Conservation (phyloP, 2,797 vertebrate species). For the Mormyrops attenuatus region DNA sequence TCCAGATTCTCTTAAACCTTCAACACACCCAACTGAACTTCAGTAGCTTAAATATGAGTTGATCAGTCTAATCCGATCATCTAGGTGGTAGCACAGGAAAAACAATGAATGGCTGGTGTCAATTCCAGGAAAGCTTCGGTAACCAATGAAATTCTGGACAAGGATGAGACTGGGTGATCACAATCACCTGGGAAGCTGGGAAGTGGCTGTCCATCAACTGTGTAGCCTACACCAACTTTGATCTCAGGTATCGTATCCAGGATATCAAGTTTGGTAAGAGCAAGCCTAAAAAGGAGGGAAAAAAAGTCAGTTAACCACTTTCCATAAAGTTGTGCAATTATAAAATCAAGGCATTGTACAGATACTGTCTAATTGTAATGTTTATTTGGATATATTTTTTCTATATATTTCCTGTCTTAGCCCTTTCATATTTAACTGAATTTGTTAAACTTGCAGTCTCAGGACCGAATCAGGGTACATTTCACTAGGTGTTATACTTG, state of each 20-base stretch:
- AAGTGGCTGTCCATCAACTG: conserved; percentile 58
- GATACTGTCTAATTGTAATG: not conserved
- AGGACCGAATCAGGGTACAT: not conserved
- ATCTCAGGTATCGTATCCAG: conserved; percentile 69
- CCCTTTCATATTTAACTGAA: not conserved
- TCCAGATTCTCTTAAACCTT: not conserved
- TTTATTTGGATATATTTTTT: not conserved
- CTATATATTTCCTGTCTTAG: not conserved
- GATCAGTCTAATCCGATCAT: not conserved
- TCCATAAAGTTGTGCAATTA: not conserved
- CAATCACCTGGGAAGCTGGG: conserved; percentile 67
- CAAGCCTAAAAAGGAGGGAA: conserved; percentile 53
- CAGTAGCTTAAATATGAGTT: not conserved
- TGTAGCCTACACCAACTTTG: conserved; percentile 69
- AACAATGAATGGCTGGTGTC: not conserved
- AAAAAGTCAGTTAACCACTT: not conserved
- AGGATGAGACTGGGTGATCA: not conserved
- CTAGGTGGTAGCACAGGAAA: not conserved
- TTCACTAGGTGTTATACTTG: not conserved
- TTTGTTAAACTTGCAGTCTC: not conserved
- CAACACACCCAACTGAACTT: not conserved
- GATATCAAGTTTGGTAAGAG: conserved; percentile 74
- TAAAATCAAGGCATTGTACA: not conserved
- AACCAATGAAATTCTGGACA: not conserved
- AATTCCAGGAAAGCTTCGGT: not conserved